Base-by-base conservation (phyloP, 2,797 vertebrate genomes). In the Sebastes hubbsi region DNA sequence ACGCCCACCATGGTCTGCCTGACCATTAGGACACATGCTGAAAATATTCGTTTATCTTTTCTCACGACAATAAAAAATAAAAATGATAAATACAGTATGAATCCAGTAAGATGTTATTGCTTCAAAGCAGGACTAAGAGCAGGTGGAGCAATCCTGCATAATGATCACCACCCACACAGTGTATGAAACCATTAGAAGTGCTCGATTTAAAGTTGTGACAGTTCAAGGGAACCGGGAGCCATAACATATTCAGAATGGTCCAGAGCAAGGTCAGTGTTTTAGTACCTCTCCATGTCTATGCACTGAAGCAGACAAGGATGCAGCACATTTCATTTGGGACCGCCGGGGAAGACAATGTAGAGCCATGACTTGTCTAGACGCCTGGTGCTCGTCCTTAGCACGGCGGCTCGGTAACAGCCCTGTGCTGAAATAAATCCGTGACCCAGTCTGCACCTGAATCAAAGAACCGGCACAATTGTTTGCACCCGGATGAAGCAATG, bases 241-340 rank as follows among this genome's bases (percentile, higher is more conserved):
- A 92, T 96, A 94, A 95, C 90, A 90, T 94, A 96, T 96, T 95
- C 92, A 94, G 88, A 95, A 94, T 89, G 86, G 89, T 89, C 90
- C 69, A 54, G 75, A 87, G 88, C 95, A 95, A 96, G 95, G 95
- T 94, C 94, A 90, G 83, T 80, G 87, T 91, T 94, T 92, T 92
- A 93, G 92, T 93, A 84, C 86, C 87, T 93, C 91, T 93, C 77
- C 86, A 87, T 90, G 91, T 92, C 91, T 87, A 90, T 89, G 91
- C 89, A 87, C 84, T 81, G 82, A 79, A 87, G 89, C 91, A 89
- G 88, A 93, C 93, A 91, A 93, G 94, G 92, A 93, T 92, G 87
- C 87, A 75, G 87, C 89, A 85, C 93, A 93, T 95, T 95, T 94
- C 92, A 93, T 95, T 87, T 89, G 92, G 92, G 93, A 94, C 90